Evolutionary conservation across 2,888 invertebrate genomes (phyloP).

Genomic region (Graphium colonna): DNA sequence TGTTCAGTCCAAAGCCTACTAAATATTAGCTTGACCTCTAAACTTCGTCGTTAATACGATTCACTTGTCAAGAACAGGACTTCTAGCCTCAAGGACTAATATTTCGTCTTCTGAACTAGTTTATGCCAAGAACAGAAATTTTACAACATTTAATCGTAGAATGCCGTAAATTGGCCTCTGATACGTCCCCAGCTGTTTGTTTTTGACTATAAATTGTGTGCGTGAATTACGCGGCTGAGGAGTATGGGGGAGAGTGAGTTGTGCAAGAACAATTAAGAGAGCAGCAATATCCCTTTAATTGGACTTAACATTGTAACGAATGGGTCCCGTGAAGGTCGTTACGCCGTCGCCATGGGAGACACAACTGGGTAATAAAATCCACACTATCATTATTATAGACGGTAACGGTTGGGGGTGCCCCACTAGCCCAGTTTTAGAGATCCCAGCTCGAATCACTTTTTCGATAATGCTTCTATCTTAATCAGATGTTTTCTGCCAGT

Average conservation of each 20-base stretch:
- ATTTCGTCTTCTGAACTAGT: neutral
- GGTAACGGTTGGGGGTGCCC: slow-evolving; percentile 7
- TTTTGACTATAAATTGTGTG: slow-evolving; percentile 20
- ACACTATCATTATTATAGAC: slow-evolving; percentile 27
- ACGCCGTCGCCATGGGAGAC: slow-evolving; percentile 28
- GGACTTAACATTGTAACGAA: slow-evolving; percentile 48
- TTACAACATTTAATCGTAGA: neutral
- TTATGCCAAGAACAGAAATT: neutral
- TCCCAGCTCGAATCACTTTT: too few species aligned
- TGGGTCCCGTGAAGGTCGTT: slow-evolving; percentile 45
- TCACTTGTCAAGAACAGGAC: too few species aligned
- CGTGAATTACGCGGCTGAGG: slow-evolving; percentile 40
- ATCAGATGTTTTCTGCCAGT: too few species aligned
- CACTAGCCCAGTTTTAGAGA: slow-evolving; percentile 12
- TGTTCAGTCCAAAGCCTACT: too few species aligned
- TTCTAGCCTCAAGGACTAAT: too few species aligned
- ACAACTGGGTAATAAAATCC: slow-evolving; percentile 45
- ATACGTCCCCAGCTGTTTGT: neutral
- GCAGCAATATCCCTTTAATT: slow-evolving; percentile 54
- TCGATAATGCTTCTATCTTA: too few species aligned
- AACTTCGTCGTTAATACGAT: too few species aligned
- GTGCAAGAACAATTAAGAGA: slow-evolving; percentile 51
- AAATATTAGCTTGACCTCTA: too few species aligned
- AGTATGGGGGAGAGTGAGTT: slow-evolving; percentile 40
- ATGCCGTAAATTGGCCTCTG: neutral